Base-by-base conservation (phyloP, 64 coral and sea anemone genomes). In the Astreopora myriophthalma region DNA sequence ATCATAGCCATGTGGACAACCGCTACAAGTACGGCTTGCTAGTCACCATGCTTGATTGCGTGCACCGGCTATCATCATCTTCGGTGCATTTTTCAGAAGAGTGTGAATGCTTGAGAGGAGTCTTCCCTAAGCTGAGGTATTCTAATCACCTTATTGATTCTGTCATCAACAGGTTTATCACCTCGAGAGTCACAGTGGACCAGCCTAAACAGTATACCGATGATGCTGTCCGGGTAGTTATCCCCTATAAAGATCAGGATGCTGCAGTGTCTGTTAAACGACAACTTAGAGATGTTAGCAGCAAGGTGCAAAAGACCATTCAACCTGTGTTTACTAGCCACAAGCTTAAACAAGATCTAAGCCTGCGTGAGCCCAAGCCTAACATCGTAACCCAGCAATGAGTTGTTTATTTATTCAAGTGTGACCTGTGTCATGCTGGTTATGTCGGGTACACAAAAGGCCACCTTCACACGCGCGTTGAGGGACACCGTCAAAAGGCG, bases 221-320 rank as follows among this genome's bases (percentile, higher is more conserved):
- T n/a, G n/a, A n/a, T n/a, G n/a, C n/a, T n/a, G n/a, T n/a, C n/a
- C n/a, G n/a, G n/a, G n/a, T n/a, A 87, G 68, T 87, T 51, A 87
- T 87, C 85, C 67, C 85, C 38, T 87, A 52, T 70, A 73, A 87
- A 87, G 85, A 87, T 40, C 85, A 87, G 85, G 65, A 28, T 87
- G 85, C 85, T 87, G 85, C 85, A 55, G 67, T 72, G 67, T 42
- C 39, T 49, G 67, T 87, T 25, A 87, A 87, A 87, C 46, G 69
- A 74, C 71, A 88, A 88, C 86, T 75, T 61, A 76, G 71, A 58
- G 71, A 88, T 75, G 69, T 76, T 57, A 88, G 70, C 46, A 87
- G 85, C 85, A 87, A 87, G 39, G 65, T 73, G 40, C 24, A 73
- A 73, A 87, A 74, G 65, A 87, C 40, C 85, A 87, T 87, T 40